Evolutionary conservation across 1,140 invertebrate species (phyloP).

Genomic region (Zaprionus gabonicus): DNA sequence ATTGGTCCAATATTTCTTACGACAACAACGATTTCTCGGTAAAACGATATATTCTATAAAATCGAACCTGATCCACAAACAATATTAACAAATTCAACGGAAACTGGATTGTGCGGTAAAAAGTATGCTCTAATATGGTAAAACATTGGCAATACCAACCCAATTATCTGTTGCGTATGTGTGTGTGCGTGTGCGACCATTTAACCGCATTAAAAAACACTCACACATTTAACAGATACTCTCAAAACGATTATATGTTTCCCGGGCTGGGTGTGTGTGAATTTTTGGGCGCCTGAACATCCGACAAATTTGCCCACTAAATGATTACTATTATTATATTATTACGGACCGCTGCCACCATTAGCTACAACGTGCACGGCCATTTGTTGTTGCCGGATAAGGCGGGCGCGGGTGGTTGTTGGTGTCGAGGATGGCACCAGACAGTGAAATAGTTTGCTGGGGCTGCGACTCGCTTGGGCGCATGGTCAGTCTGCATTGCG

Average conservation of each 20-base stretch:
- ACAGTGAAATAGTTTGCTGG: slow-evolving; percentile 3
- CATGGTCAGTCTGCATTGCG: slow-evolving; percentile 22
- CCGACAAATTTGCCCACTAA: slow-evolving; percentile 75
- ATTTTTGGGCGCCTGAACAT: slow-evolving; percentile 50
- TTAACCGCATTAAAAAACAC: slow-evolving; percentile 28
- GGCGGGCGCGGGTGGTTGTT: slow-evolving; percentile 1
- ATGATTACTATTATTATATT: slow-evolving; percentile 76
- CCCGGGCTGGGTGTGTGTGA: slow-evolving; percentile 22
- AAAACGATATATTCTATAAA: too few species aligned
- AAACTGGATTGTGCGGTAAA: not conserved
- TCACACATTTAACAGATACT: slow-evolving; percentile 28
- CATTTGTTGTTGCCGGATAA: slow-evolving; percentile 15
- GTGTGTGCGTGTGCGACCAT: slow-evolving; percentile 22
- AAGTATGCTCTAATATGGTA: not conserved
- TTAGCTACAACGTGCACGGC: slow-evolving; percentile 16
- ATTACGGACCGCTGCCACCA: slow-evolving; percentile 49
- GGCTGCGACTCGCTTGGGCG: not conserved
- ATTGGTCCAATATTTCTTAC: too few species aligned
- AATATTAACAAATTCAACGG: too few species aligned
- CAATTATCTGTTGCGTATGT: not conserved
- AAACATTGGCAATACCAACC: not conserved
- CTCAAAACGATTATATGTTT: slow-evolving; percentile 7
- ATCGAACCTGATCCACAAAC: too few species aligned
- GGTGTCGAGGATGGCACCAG: slow-evolving; percentile 4
- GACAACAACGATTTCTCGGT: too few species aligned